A percentile compares a stretch with the other conserved stretches of the same genome.
Evolutionary conservation across 2,113 vertebrate genomes (phyloP).

Genomic region (Onychorhynchus coronatus): DNA sequence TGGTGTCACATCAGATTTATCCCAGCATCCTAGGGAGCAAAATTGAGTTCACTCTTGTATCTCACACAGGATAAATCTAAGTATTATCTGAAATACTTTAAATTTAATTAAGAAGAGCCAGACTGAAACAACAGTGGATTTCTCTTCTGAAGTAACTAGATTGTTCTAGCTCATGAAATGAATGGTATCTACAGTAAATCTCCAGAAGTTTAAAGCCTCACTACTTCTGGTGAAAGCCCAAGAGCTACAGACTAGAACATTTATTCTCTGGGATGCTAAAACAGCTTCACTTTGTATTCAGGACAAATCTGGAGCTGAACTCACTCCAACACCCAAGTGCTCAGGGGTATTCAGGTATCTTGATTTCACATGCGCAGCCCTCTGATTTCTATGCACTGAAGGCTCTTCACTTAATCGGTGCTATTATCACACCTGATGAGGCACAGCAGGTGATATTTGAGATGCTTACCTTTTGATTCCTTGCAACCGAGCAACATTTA

Average conservation of each 20-base stretch:
- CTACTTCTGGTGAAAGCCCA: background rate
- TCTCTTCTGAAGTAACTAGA: background rate
- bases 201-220: background rate
- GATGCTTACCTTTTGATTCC: conserved; percentile 44
- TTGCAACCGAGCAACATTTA: conserved; percentile 45
- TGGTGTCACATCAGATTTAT: background rate
- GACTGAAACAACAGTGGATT: background rate
- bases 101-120: background rate
- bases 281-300: background rate
- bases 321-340: background rate
- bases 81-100: background rate
- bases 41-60: background rate
- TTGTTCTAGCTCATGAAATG: background rate
- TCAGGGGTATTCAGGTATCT: background rate
- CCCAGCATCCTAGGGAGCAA: background rate
- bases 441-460: conserved; percentile 40
- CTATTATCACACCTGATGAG: conserved; percentile 61
- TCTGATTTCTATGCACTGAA: background rate
- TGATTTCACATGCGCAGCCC: background rate
- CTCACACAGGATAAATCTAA: background rate
- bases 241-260: background rate
- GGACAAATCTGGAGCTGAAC: background rate
- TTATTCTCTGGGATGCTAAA: background rate
- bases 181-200: background rate
- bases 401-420: conserved; percentile 33